These are phyloP conservation scores for Dolichomitus sp. DNA, from an alignment of 2,888 invertebrate species.

Conservation along the genomic window DNA sequence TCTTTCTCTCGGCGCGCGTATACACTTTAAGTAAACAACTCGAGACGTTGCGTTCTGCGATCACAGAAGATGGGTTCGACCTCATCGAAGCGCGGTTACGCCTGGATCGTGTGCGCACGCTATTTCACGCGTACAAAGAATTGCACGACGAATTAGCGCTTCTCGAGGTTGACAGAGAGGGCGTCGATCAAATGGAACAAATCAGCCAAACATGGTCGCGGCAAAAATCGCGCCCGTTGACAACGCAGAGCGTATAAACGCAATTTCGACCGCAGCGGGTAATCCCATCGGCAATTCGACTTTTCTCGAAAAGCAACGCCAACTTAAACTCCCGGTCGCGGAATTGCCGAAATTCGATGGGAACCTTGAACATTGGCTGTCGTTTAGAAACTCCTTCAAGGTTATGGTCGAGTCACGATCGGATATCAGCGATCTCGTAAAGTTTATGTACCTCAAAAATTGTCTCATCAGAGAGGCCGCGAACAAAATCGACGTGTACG, in stretches of 20 bases:
- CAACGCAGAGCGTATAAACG: background rate
- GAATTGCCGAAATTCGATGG: slow-evolving; percentile 67
- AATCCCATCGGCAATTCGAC: slow-evolving; percentile 38
- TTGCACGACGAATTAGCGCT: slow-evolving; percentile 37
- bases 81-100: slow-evolving; percentile 31
- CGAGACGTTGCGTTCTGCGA: slow-evolving; percentile 32
- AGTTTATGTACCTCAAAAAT: slow-evolving; percentile 57
- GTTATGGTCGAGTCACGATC: slow-evolving; percentile 58
- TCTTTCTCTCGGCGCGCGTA: background rate
- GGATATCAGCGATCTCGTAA: slow-evolving; percentile 57
- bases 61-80: slow-evolving; percentile 37
- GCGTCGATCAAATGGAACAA: background rate
- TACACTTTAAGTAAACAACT: slow-evolving; percentile 34
- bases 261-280: background rate
- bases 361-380: slow-evolving; percentile 58
- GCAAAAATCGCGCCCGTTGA: slow-evolving; percentile 1
- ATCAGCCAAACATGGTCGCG: slow-evolving; percentile 4
- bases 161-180: slow-evolving; percentile 1
- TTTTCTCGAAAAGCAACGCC: slow-evolving; percentile 39
- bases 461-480: slow-evolving; percentile 49
- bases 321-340: slow-evolving; percentile 48
- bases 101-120: slow-evolving; percentile 4
- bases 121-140: slow-evolving; percentile 33
- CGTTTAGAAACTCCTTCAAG: slow-evolving; percentile 56
- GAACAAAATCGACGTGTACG: slow-evolving; percentile 45